Base-by-base conservation (phyloP, 2,797 vertebrate genomes). In the Scolopax bukidnonensis region DNA sequence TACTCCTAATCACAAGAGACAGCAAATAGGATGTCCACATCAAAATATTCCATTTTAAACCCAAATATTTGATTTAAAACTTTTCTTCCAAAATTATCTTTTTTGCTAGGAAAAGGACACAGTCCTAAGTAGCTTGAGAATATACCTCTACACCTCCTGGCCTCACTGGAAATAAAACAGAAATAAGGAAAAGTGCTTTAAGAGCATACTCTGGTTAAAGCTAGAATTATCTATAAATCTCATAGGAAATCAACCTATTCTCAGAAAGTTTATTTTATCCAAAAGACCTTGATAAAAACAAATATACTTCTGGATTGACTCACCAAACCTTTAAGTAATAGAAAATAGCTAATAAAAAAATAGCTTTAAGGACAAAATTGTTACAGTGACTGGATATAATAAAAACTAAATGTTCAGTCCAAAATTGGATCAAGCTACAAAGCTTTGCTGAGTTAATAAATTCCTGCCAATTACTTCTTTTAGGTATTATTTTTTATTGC, bases 321-420 rank as follows among this genome's bases (percentile, higher is more conserved):
- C 88, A 92, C 33, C 57, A 90, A 90, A 90, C 68, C 75, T 75
- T 90, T 93, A 95, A 95, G 48, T 64, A 94, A 94, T 17, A 93
- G 71, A 87, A 96, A 91, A 90, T 16, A 91, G 12, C 86, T 94
- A 87, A 87, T 8, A 91, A 86, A 84, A 95, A 93, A 94, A 90
- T 84, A 84, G 71, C 40, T 88, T 93, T 96, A 94, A 93, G 92
- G 90, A 95, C 80, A 96, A 74, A 93, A 92, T 83, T 85, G 33
- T 86, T 96, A 89, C 56, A 84, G 81, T 71, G 53, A 83, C 56
- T 83, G 54, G 20, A 90, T 87, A 90, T 95, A 95, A 95, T 87
- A 94, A 89, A 87, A 93, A 50, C 71, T 59, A 81, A 93, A 85
- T n/a, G 57, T 83, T 95, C 90, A 78, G 67, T 61, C 65, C 73